Evolutionary conservation across 2,113 vertebrate genomes (phyloP).

Genomic region (Sardina pilchardus): DNA sequence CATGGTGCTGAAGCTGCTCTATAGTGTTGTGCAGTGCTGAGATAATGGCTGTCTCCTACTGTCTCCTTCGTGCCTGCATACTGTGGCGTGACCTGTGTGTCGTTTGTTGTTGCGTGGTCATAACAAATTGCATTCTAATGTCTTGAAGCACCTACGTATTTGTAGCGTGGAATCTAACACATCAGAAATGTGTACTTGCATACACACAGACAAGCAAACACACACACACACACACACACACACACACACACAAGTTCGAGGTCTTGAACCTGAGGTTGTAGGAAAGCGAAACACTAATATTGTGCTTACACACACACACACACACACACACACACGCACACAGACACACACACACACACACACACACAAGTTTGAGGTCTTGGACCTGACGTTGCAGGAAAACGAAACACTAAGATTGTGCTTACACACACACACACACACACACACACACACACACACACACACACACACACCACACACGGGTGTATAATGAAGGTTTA

Average conservation of each 20-base stretch:
- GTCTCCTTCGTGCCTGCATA: no score
- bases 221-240: neutral
- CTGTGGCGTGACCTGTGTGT: neutral
- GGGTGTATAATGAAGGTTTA: slow-evolving; percentile 15
- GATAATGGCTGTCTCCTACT: neutral
- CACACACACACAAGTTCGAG: neutral
- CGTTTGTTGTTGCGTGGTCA: no score
- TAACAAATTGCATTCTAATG: neutral
- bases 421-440: slow-evolving; percentile 13
- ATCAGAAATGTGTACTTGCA: neutral
- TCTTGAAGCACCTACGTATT: neutral
- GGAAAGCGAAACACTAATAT: neutral
- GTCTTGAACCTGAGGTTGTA: neutral
- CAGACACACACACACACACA: neutral
- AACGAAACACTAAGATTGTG: neutral
- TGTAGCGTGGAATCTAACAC: neutral
- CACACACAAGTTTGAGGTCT: neutral
- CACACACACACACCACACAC: neutral
- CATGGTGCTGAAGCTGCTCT: neutral
- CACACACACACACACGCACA: neutral
- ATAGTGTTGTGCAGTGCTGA: neutral
- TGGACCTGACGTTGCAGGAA: no score
- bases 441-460: neutral
- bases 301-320: slow-evolving; percentile 44
- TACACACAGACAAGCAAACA: slow-evolving; percentile 47